phyloP scores from a whole-genome alignment of 2,113 vertebrate genomes.

The Lipophrys pholis region DNA sequence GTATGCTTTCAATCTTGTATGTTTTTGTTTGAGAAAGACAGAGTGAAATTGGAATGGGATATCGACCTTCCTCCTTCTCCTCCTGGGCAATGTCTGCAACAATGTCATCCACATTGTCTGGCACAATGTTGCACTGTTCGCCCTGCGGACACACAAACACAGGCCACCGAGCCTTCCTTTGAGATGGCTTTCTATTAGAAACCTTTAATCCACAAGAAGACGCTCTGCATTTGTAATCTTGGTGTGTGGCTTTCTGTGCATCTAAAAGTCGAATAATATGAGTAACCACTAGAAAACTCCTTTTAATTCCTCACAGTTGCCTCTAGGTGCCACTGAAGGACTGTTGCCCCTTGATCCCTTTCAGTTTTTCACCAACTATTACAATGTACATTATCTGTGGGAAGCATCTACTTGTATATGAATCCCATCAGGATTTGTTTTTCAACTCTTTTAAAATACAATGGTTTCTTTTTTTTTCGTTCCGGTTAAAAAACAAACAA shows the following conservation, averaged over 20 bases:
- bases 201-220: background rate
- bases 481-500: background rate
- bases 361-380: conserved; percentile 20
- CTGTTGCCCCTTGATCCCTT: conserved; percentile 17
- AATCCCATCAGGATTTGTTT: background rate
- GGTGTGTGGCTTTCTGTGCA: background rate
- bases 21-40: background rate
- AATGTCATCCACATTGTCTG: conserved; percentile 98
- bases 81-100: conserved; percentile 97
- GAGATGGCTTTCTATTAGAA: too few relatives aligned
- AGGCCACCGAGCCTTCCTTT: too few relatives aligned
- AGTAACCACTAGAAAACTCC: background rate
- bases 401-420: background rate
- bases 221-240: background rate
- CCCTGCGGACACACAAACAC: conserved; percentile 85
- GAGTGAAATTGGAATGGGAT: background rate
- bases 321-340: conserved; percentile 74
- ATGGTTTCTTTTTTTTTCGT: too few relatives aligned
- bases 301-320: conserved; percentile 37
- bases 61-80: conserved; percentile 97
- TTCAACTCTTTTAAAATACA: background rate
- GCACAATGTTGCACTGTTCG: conserved; percentile 97
- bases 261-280: background rate
- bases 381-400: conserved; percentile 7
- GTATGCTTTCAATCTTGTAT: background rate